Conservation (phyloP, 2,113 vertebrate species). For the Hyperopisus bebe region DNA sequence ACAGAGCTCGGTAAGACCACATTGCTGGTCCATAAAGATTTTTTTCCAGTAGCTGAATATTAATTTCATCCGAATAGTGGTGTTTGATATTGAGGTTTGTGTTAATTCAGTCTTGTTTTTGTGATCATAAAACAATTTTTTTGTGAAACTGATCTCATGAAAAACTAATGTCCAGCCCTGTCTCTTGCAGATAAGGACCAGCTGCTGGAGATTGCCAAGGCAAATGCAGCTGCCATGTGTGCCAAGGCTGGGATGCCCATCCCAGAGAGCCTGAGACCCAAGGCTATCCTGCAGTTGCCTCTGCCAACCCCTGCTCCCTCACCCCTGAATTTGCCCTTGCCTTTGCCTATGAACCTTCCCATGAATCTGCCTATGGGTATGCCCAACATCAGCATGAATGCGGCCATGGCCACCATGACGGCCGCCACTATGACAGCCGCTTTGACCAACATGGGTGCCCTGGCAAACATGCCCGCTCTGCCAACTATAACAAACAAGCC, state of each 20-base stretch:
- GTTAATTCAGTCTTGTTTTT: background rate
- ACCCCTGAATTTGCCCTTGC: conserved; percentile 61
- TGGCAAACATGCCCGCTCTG: conserved; percentile 63
- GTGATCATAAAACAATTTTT: background rate
- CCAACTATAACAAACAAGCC: conserved; percentile 70
- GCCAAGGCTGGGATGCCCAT: conserved; percentile 94
- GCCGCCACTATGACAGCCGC: conserved; percentile 71
- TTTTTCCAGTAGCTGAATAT: background rate
- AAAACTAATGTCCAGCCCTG: background rate
- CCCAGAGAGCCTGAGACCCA: conserved; percentile 87
- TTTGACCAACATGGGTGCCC: conserved; percentile 68
- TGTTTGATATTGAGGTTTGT: background rate
- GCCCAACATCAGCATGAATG: conserved; percentile 69
- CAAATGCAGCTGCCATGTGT: conserved; percentile 98
- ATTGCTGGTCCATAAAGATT: background rate
- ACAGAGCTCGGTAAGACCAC: conserved; percentile 82
- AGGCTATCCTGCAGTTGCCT: conserved; percentile 74
- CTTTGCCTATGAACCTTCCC: conserved; percentile 58
- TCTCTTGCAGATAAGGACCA: conserved; percentile 85
- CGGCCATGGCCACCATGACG: conserved; percentile 67
- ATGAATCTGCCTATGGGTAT: conserved; percentile 59
- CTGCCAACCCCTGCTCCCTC: conserved; percentile 62
- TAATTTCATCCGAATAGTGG: background rate
- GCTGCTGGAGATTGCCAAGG: conserved; percentile 96
- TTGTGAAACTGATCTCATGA: background rate